Evolutionary conservation across 2,113 vertebrate species (phyloP).

Genomic region (Eptatretus burgeri): DNA sequence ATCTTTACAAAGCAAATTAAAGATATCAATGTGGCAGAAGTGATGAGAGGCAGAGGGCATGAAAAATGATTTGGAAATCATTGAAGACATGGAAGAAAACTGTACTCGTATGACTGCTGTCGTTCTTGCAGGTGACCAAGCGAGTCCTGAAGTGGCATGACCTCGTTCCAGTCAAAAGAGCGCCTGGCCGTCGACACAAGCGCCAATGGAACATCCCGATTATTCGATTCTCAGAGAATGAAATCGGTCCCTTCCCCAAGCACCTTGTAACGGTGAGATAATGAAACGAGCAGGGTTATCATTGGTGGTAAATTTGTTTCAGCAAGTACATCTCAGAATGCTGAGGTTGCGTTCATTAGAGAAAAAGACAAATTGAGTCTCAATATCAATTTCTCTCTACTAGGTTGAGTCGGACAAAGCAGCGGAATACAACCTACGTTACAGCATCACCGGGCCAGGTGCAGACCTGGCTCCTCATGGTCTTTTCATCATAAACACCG

Average conservation of each 20-base stretch:
- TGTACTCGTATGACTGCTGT: no score
- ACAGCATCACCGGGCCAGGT: slow-evolving; percentile 3
- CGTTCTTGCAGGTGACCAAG: no score
- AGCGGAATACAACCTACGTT: neutral
- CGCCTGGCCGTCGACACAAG: neutral
- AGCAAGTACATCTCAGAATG: neutral
- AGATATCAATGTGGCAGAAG: no score
- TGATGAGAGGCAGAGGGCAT: no score
- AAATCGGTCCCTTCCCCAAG: neutral
- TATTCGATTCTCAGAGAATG: neutral
- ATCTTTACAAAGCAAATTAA: no score
- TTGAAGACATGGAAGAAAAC: no score
- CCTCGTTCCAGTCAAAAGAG: neutral
- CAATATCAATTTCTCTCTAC: neutral
- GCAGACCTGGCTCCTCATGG: neutral
- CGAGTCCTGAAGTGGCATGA: slow-evolving; percentile 1
- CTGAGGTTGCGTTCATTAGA: neutral
- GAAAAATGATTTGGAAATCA: no score
- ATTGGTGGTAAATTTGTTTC: neutral
- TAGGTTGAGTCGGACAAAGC: slow-evolving; percentile 4
- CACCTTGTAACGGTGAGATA: neutral
- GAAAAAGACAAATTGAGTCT: neutral
- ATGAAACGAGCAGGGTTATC: neutral
- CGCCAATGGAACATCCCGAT: slow-evolving; percentile 5
- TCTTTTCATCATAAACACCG: neutral